Percentiles rank a stretch among this genome's conserved stretches.
phyloP scores from a whole-genome alignment of 2,113 vertebrate species.

The Apodemus sylvaticus region DNA sequence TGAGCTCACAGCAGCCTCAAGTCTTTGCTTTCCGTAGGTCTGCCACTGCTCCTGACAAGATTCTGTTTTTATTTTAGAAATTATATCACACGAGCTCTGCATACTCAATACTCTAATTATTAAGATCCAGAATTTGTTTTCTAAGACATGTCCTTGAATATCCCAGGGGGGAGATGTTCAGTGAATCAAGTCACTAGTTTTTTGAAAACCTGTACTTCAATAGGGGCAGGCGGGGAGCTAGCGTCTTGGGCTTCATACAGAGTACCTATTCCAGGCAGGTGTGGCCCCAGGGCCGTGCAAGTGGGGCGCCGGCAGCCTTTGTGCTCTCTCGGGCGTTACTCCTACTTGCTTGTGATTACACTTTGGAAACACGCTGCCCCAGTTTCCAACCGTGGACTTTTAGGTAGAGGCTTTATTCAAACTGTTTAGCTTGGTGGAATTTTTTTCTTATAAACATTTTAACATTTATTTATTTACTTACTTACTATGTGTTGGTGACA shows the following conservation, averaged over 20 bases:
- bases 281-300: slow-evolving; percentile 46
- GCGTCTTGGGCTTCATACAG: slow-evolving; percentile 26
- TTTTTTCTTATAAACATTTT: background rate
- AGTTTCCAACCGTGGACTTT: slow-evolving; percentile 45
- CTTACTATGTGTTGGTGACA: background rate
- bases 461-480: background rate
- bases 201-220: background rate
- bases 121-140: slow-evolving; percentile 26
- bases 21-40: background rate
- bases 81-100: background rate
- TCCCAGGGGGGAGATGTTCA: slow-evolving; percentile 6
- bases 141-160: slow-evolving; percentile 1
- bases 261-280: background rate
- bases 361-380: background rate
- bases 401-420: slow-evolving; percentile 58
- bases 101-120: slow-evolving; percentile 23
- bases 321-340: background rate
- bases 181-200: background rate
- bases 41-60: background rate
- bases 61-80: background rate
- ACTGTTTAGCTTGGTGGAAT: background rate
- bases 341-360: background rate
- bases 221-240: background rate
- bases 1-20: background rate
- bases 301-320: background rate